Evolutionary conservation across 2,113 vertebrate genomes (phyloP).

Genomic region (Xenus cinereus): DNA sequence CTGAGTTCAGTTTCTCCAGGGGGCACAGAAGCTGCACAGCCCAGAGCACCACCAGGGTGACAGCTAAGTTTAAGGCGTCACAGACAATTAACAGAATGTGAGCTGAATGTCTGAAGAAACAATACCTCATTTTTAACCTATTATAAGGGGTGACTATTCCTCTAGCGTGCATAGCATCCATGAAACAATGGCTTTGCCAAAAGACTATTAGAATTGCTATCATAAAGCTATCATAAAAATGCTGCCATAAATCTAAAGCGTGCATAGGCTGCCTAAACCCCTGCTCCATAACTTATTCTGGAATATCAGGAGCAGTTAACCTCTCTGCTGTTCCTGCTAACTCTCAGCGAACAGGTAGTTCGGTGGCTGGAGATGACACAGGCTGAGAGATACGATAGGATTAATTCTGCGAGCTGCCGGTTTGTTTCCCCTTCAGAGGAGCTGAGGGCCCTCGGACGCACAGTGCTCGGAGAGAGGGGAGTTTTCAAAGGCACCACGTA

Average conservation of each 20-base stretch:
- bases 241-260: accelerated
- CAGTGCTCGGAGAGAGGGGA: accelerated
- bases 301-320: neutral
- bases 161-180: accelerated
- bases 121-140: neutral
- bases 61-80: neutral
- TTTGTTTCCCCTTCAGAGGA: neutral
- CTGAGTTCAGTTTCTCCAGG: neutral
- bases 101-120: neutral
- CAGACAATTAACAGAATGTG: accelerated
- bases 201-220: neutral
- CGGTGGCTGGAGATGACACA: neutral
- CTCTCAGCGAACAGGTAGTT: neutral
- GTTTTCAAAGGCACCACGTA: neutral
- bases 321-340: neutral
- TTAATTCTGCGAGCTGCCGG: neutral
- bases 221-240: neutral
- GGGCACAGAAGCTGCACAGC: neutral
- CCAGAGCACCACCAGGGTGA: neutral
- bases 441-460: no score
- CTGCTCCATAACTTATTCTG: neutral
- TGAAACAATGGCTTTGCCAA: neutral
- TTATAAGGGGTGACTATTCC: neutral
- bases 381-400: accelerated
- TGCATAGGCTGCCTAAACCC: accelerated